Evolutionary conservation across 2,888 invertebrate genomes (phyloP).

Genomic region (Lissocephala sabroskyi): DNA sequence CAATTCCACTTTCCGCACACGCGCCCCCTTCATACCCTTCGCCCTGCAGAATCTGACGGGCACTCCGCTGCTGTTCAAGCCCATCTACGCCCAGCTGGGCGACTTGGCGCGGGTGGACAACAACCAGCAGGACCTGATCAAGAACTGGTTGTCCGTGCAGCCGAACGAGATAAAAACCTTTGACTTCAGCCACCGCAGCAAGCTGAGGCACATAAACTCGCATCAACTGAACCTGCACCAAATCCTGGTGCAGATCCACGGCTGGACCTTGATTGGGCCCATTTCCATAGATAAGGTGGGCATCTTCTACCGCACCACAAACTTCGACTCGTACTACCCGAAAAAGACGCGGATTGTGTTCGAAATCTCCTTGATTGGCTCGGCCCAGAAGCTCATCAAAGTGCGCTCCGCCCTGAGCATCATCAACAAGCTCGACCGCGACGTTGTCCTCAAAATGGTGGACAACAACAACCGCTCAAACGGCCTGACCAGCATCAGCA

Average conservation of each 20-base stretch:
- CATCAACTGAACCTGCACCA: slow-evolving; percentile 88
- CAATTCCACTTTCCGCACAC: slow-evolving; percentile 75
- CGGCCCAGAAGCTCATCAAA: slow-evolving; percentile 89
- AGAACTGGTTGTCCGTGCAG: slow-evolving; percentile 81
- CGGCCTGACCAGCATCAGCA: slow-evolving; percentile 66
- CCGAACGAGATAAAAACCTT: slow-evolving; percentile 88
- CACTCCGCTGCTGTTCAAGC: slow-evolving; percentile 87
- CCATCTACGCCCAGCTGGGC: slow-evolving; percentile 82
- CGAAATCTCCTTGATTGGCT: slow-evolving; percentile 92
- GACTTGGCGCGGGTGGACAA: slow-evolving; percentile 72
- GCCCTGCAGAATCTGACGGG: slow-evolving; percentile 94
- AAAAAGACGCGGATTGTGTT: slow-evolving; percentile 87
- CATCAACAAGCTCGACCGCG: slow-evolving; percentile 82
- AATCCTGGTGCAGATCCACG: slow-evolving; percentile 89
- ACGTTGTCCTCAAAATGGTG: slow-evolving; percentile 82
- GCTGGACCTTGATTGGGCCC: slow-evolving; percentile 89
- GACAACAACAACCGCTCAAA: slow-evolving; percentile 53
- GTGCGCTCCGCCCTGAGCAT: slow-evolving; percentile 92
- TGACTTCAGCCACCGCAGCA: slow-evolving; percentile 86
- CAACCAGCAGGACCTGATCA: slow-evolving; percentile 57
- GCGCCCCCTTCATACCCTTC: slow-evolving; percentile 95
- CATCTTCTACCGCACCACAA: slow-evolving; percentile 87
- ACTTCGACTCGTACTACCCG: slow-evolving; percentile 53
- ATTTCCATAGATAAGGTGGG: slow-evolving; percentile 97
- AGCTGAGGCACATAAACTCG: slow-evolving; percentile 81